These are phyloP conservation scores for Elegia similella DNA, from an alignment of 2,888 invertebrate species.

Conservation along the genomic window DNA sequence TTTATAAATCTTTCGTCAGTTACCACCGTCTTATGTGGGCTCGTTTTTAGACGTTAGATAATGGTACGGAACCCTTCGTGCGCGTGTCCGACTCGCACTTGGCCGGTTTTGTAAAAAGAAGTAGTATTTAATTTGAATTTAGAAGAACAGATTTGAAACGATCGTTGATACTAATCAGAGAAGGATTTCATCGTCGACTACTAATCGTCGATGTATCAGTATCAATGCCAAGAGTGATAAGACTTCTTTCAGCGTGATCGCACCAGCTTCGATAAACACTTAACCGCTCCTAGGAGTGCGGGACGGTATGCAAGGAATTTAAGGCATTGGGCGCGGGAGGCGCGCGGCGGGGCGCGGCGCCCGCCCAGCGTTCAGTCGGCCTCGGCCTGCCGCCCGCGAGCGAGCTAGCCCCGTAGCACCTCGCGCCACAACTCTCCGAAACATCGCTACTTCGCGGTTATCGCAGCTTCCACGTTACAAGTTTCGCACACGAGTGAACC, in stretches of 20 bases:
- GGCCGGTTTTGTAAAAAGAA: too few species aligned
- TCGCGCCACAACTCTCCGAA: constrained; percentile 35
- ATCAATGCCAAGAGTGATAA: constrained; percentile 40
- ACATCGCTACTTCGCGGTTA: constrained; percentile 39
- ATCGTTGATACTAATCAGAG: not conserved
- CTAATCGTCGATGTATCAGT: constrained; percentile 27
- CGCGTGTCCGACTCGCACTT: too few species aligned
- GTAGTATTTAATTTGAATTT: not conserved
- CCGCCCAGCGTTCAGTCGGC: constrained; percentile 56
- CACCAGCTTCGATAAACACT: constrained; percentile 50
- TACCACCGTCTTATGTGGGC: too few species aligned
- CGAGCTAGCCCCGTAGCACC: constrained; percentile 28
- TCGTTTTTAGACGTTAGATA: too few species aligned
- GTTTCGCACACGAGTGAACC: constrained; percentile 30
- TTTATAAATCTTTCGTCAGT: too few species aligned
- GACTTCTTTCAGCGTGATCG: constrained; percentile 38
- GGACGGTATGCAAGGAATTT: constrained; percentile 53
- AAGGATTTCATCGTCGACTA: not conserved
- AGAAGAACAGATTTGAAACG: not conserved
- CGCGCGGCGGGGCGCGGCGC: constrained; percentile 54
- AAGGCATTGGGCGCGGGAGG: constrained; percentile 55
- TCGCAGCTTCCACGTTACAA: constrained; percentile 26
- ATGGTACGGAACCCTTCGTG: too few species aligned
- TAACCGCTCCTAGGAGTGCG: constrained; percentile 48
- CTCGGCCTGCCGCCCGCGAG: constrained; percentile 33